These are phyloP conservation scores for Rhogogaster chlorosoma DNA, from an alignment of 2,888 invertebrate species.

Conservation along the genomic window DNA sequence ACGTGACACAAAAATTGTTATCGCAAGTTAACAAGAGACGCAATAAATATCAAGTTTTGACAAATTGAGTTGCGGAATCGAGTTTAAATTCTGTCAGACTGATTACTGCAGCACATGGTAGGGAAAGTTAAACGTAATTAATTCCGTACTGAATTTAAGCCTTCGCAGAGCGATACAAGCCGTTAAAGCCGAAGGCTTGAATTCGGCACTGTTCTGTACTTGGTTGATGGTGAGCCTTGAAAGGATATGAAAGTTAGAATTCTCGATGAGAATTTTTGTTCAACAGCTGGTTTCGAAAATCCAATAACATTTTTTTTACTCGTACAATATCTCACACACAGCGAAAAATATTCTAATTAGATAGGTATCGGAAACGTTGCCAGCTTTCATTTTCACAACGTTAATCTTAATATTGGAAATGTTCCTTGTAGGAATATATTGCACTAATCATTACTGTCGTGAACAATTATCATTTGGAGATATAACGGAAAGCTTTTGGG, in stretches of 20 bases:
- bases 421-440: too few relatives aligned
- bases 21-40: background rate
- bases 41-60: background rate
- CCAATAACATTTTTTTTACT: background rate
- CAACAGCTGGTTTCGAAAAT: background rate
- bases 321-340: background rate
- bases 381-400: too few relatives aligned
- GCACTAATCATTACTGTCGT: too few relatives aligned
- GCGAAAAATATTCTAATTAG: too few relatives aligned
- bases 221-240: background rate
- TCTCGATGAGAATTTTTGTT: background rate
- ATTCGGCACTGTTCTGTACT: background rate
- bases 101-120: slow-evolving; percentile 5
- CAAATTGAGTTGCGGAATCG: slow-evolving; percentile 16
- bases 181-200: slow-evolving; percentile 11
- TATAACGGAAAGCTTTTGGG: too few relatives aligned
- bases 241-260: background rate
- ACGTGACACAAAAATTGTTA: background rate
- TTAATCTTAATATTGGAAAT: too few relatives aligned
- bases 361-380: too few relatives aligned
- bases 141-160: slow-evolving; percentile 2
- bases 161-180: slow-evolving; percentile 11
- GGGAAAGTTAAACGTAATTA: slow-evolving; percentile 22
- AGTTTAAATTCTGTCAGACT: slow-evolving; percentile 11
- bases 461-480: too few relatives aligned